Evolutionary conservation across 2,888 invertebrate species (phyloP).

Genomic region (Tiliacea citrago): DNA sequence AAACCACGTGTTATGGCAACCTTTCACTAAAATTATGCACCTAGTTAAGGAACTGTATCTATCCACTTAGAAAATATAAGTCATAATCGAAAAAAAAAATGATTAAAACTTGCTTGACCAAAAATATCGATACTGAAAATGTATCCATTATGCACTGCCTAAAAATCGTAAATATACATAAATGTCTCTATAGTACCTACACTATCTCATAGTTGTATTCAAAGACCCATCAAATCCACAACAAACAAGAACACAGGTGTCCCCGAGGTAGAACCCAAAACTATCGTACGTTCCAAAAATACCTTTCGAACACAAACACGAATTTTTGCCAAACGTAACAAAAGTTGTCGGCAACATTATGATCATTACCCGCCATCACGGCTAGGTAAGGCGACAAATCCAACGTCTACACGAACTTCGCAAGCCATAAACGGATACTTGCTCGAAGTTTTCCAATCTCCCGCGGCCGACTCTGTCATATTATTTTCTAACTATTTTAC

Average conservation of each 20-base stretch:
- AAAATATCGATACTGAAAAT: too few relatives aligned
- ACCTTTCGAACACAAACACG: slow-evolving; percentile 44
- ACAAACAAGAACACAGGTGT: slow-evolving; percentile 49
- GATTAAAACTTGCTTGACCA: too few relatives aligned
- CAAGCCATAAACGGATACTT: slow-evolving; percentile 75
- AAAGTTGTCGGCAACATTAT: slow-evolving; percentile 62
- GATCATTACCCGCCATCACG: slow-evolving; percentile 69
- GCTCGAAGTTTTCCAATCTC: slow-evolving; percentile 81
- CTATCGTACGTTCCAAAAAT: slow-evolving; percentile 26
- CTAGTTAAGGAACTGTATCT: too few relatives aligned
- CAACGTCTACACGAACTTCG: slow-evolving; percentile 68
- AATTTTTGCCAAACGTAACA: slow-evolving; percentile 52
- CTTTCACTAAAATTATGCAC: too few relatives aligned
- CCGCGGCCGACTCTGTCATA: slow-evolving; percentile 74
- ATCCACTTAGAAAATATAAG: too few relatives aligned
- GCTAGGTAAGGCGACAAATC: slow-evolving; percentile 73
- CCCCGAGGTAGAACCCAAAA: slow-evolving; percentile 3
- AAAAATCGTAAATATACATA: too few relatives aligned
- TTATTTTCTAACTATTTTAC: slow-evolving; percentile 84
- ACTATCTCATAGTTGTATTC: neutral
- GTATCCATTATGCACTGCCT: too few relatives aligned
- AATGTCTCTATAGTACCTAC: too few relatives aligned
- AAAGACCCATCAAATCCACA: neutral
- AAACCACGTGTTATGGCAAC: neutral
- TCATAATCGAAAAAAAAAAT: too few relatives aligned